Percentiles rank a stretch among this genome's conserved stretches.
Conservation (phyloP, 2,797 vertebrate species). For the Numenius phaeopus region DNA sequence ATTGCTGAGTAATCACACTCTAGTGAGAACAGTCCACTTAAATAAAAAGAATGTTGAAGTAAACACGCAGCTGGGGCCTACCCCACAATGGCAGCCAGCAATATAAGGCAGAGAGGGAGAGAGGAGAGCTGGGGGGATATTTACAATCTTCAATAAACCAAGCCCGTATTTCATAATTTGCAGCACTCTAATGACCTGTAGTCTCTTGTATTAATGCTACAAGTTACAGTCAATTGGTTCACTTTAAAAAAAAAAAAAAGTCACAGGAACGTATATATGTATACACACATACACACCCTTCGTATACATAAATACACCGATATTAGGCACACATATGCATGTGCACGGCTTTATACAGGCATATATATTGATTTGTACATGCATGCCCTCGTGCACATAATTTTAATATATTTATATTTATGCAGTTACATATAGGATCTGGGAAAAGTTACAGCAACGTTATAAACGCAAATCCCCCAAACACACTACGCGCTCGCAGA, state of each 20-base stretch:
- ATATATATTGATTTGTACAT: not conserved
- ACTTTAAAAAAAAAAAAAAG: not conserved
- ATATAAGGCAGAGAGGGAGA: slow-evolving; percentile 43
- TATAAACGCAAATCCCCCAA: not conserved
- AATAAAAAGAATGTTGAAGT: slow-evolving; percentile 81
- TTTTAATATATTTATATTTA: not conserved
- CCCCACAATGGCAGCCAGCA: slow-evolving; percentile 70
- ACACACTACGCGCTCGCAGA: rapidly evolving
- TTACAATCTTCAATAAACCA: slow-evolving; percentile 68
- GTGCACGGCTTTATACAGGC: not conserved
- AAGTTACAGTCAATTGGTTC: slow-evolving; percentile 67
- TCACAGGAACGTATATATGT: not conserved
- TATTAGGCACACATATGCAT: not conserved
- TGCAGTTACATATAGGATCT: not conserved
- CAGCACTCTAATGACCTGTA: slow-evolving; percentile 62
- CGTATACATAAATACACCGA: not conserved
- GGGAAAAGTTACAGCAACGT: not conserved
- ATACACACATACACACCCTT: not conserved
- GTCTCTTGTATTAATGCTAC: slow-evolving; percentile 62
- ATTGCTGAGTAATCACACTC: slow-evolving; percentile 85
- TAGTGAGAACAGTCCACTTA: slow-evolving; percentile 82
- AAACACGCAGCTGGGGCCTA: slow-evolving; percentile 84
- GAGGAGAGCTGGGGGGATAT: slow-evolving; percentile 48
- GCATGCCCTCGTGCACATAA: not conserved
- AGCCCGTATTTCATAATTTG: slow-evolving; percentile 69